Base-by-base conservation (phyloP, 2,888 invertebrate genomes). In the Xestia c-nigrum region DNA sequence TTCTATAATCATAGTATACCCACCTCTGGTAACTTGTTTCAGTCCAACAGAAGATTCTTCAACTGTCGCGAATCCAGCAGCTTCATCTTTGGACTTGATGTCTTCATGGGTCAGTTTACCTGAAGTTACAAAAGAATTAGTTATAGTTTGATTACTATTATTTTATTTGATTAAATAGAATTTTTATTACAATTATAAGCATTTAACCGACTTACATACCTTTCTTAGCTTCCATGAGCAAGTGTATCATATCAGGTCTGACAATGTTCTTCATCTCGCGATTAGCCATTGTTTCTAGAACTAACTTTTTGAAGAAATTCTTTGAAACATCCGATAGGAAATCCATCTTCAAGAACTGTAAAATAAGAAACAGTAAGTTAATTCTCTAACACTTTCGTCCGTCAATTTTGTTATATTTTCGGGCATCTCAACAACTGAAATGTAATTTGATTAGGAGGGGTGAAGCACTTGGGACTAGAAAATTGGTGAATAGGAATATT, bases 191-290 rank as follows among this genome's bases (percentile, higher is more conserved):
- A n/a, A n/a, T 24, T 6, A 16, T 31, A 5, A 76, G 24, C 9
- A 21, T 10, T 24, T 46, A 14, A 16, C 16, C n/a, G 10, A 61
- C 24, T 64, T n/a, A 38, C 21, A 10, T 72, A 92, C 95, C 96
- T 89, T 95, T 96, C 77, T 95, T 96, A 14, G 97, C 96, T 88
- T 97, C 96, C 94, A 97, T 94, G 1, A 97, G 91, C 14, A 97
- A 85, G 72, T 97, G 95, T 40, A 97, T 96, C 97, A 97, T 97
- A 80, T 97, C 97, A 1, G 95, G 95, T 38, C 97, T 92, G 16
- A 94, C 87, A 24, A 96, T 95, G 10, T 94, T 90, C 1, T 92
- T 75, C 50, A 90, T 76, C 52, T 95, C 93, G 0, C 97, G 91
- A 6, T 94, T 88, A 52, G 90, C 89, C 92, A 97, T 97, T 2